Conservation (phyloP, 1,140 invertebrate genomes). For the Bradysia coprophila region DNA sequence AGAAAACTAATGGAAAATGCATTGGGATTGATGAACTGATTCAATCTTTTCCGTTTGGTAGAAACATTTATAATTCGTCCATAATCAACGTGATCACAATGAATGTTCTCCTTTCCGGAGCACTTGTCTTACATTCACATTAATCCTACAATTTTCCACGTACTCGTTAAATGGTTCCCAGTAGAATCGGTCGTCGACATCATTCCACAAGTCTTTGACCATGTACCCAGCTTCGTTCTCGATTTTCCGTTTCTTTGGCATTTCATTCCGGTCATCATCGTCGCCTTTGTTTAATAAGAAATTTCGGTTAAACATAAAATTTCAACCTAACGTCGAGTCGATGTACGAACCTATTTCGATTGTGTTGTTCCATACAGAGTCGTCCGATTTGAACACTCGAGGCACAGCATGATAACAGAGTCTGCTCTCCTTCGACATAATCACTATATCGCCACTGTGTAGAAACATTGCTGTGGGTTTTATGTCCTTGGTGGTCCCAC, state of each 20-base stretch:
- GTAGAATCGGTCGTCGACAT: conserved; percentile 19
- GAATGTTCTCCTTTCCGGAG: conserved; percentile 22
- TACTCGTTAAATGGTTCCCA: conserved; percentile 35
- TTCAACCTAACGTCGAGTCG: too few species aligned
- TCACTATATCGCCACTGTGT: conserved; percentile 58
- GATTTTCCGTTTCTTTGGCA: too few species aligned
- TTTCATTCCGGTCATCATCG: too few species aligned
- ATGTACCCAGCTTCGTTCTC: too few species aligned
- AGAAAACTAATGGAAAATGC: not conserved
- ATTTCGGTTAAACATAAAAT: too few species aligned
- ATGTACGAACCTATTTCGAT: too few species aligned
- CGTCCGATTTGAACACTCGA: conserved; percentile 36
- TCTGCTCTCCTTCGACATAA: conserved; percentile 65
- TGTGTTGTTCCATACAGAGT: not conserved
- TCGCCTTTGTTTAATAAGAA: too few species aligned
- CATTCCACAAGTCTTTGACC: conserved; percentile 8
- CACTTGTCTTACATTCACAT: conserved; percentile 61
- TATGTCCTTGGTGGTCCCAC: conserved; percentile 42
- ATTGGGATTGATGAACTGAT: not conserved
- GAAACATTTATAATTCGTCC: too few species aligned
- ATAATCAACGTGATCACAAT: conserved; percentile 1
- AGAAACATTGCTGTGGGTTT: conserved; percentile 47
- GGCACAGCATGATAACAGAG: conserved; percentile 72
- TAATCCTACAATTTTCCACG: conserved; percentile 42
- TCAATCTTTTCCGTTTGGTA: not conserved